Conservation (phyloP, 2,888 invertebrate species). For the Drosophila peninsularis region DNA sequence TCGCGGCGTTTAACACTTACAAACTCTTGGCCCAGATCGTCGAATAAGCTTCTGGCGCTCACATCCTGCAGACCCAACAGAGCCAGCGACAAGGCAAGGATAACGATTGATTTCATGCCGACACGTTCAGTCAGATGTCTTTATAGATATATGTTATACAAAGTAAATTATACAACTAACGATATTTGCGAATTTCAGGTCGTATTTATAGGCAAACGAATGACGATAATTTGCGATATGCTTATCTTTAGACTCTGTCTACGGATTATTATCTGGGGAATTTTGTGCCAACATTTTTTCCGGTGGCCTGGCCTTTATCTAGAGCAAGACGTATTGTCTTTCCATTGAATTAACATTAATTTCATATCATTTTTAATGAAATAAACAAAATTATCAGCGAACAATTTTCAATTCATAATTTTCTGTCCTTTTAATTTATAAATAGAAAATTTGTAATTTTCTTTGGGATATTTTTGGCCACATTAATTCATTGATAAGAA, state of each 20-base stretch:
- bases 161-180: conserved; percentile 40
- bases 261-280: conserved; percentile 29
- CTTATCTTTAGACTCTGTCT: conserved; percentile 38
- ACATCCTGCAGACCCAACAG: conserved; percentile 35
- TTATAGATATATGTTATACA: neutral
- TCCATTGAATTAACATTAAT: conserved; percentile 2
- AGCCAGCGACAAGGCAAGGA: conserved; percentile 32
- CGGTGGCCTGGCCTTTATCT: conserved; percentile 12
- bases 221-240: conserved; percentile 33
- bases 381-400: neutral
- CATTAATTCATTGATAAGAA: neutral
- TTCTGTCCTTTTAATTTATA: neutral
- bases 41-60: conserved; percentile 47
- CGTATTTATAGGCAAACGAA: conserved; percentile 51
- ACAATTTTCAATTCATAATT: conserved; percentile 5
- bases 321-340: conserved; percentile 32
- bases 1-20: conserved; percentile 20
- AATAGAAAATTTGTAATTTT: neutral
- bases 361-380: neutral
- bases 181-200: neutral
- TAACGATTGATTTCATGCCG: conserved; percentile 47
- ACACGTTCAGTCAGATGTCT: neutral
- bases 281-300: conserved; percentile 9
- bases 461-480: neutral
- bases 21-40: conserved; percentile 24